Evolutionary conservation across 2,113 vertebrate species (phyloP).

Genomic region (Actenoides hombroni): DNA sequence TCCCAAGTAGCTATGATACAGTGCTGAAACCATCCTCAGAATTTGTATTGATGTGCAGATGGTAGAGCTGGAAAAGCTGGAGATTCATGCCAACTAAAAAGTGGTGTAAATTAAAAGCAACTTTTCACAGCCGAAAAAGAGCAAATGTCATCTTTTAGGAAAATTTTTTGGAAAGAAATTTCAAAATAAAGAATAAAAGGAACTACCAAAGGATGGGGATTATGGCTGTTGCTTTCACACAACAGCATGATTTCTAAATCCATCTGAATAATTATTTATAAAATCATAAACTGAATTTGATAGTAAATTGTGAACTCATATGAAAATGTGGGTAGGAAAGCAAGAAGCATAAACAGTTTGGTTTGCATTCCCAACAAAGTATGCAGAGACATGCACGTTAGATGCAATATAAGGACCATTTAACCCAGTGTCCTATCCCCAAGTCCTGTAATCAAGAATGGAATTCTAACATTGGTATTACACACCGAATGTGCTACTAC

Average conservation of each 20-base stretch:
- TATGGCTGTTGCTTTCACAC: constrained; percentile 31
- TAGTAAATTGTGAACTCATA: neutral
- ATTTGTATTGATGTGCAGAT: constrained; percentile 20
- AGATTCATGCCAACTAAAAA: constrained; percentile 26
- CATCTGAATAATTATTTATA: neutral
- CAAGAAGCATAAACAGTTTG: neutral
- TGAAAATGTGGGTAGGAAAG: neutral
- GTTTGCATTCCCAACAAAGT: neutral
- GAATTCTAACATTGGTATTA: neutral
- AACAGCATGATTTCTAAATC: constrained; percentile 6
- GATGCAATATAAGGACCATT: neutral
- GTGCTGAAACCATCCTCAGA: constrained; percentile 11
- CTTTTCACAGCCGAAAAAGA: constrained; percentile 56
- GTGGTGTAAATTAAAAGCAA: constrained; percentile 41
- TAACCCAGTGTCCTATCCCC: neutral
- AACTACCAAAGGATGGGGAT: neutral
- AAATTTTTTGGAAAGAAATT: neutral
- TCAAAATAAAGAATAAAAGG: constrained; percentile 17
- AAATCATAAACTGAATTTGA: neutral
- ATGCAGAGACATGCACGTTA: neutral
- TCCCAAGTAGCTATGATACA: neutral
- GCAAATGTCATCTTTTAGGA: neutral
- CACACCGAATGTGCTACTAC: neutral
- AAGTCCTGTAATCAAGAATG: neutral
- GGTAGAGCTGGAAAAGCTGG: constrained; percentile 28